These are phyloP conservation scores for Phalacrocorax aristotelis DNA, from an alignment of 2,113 vertebrate genomes.

Conservation along the genomic window DNA sequence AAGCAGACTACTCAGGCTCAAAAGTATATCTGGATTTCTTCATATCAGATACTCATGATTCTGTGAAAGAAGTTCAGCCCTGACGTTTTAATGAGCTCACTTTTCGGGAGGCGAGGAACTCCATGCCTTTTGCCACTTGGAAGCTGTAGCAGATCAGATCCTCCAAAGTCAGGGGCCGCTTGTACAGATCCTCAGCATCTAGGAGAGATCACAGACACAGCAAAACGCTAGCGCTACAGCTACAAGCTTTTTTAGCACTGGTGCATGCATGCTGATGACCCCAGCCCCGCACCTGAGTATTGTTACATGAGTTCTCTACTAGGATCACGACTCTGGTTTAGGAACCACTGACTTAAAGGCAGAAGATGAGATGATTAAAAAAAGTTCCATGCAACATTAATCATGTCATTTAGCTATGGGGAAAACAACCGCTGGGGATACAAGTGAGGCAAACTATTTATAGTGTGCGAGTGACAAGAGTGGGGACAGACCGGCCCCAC, in stretches of 20 bases:
- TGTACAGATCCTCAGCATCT: slow-evolving; percentile 91
- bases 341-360: background rate
- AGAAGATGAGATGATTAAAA: background rate
- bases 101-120: slow-evolving; percentile 92
- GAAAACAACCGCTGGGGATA: background rate
- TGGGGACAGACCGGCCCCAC: background rate
- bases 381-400: background rate
- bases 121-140: slow-evolving; percentile 96
- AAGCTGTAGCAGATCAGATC: slow-evolving; percentile 96
- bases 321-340: background rate
- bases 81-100: slow-evolving; percentile 64
- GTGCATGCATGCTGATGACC: background rate
- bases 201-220: slow-evolving; percentile 32
- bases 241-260: background rate
- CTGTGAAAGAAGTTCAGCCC: background rate
- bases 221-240: background rate
- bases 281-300: background rate
- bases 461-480: background rate
- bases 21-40: background rate
- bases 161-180: slow-evolving; percentile 87
- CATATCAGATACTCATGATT: background rate
- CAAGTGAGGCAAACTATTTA: background rate
- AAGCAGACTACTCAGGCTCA: background rate
- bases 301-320: background rate
- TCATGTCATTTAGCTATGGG: background rate